Base-by-base conservation (phyloP, 2,888 invertebrate species). In the Drosophila vallismaia region DNA sequence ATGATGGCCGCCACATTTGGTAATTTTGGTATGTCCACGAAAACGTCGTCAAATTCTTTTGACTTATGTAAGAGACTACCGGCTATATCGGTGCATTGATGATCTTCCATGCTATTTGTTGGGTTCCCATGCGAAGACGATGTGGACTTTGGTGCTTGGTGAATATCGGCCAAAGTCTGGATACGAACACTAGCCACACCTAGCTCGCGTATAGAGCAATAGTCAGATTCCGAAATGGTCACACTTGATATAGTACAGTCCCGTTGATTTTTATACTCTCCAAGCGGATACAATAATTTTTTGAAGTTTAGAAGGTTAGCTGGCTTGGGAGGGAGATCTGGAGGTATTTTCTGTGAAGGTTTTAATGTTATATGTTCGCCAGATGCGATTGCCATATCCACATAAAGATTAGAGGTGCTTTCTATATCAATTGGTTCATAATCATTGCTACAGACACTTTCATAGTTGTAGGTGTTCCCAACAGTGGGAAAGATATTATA, bases 261-360 rank as follows among this genome's bases (percentile, higher is more conserved):
- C 33, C 66, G 79, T 54, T 88, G 86, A 33, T 88, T 86, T 6
- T 87, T 82, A 3, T 85, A 73, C 49, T 88, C 88, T 2, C 86
- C 84, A 2, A 89, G 73, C 45, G 89, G 89, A 8, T 88, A 85
- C 48, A 88, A 72, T 2, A 88, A 89, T 50, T 93, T 93, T 93
- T 94, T 92, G 92, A 94, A 93, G 93, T 95, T 88, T 92, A 94
- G 88, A 81, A 95, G 92, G 91, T 95, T 95, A 77, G 95, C 94
- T 83, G 96, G 96, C 92, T 96, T 95, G 48, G 96, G 95, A 69
- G 96, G 95, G 89, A 96, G 92, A 75, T 96, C 95, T 57, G 95
- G 95, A 64, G 95, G 95, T 75, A 90, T 56, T 69, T 91, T 86
- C 19, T 80, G 77, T 42, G 66, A 81, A 8, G 38, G 8, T 8